phyloP scores from a whole-genome alignment of 92 coral and sea anemone species.

The Diadumene lineata region DNA sequence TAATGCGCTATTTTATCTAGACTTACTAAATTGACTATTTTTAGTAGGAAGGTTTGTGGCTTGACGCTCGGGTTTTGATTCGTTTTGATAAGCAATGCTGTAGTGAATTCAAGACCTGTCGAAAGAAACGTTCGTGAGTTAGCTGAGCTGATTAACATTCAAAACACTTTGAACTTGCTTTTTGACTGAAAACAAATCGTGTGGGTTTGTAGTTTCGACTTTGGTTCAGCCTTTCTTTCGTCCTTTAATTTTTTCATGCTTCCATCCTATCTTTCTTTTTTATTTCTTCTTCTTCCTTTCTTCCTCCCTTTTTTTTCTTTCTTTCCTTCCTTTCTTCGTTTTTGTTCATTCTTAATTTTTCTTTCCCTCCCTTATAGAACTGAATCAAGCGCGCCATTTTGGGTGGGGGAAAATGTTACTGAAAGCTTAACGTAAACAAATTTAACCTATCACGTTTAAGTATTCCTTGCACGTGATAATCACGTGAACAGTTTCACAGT shows the following conservation, averaged over 20 bases:
- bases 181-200: too few species aligned
- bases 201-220: too few species aligned
- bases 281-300: neutral
- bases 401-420: neutral
- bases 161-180: too few species aligned
- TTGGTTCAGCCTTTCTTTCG: too few species aligned
- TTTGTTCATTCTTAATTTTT: neutral
- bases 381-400: neutral
- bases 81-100: conserved; percentile 47
- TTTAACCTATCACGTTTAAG: neutral
- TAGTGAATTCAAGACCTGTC: conserved; percentile 39
- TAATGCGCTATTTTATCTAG: neutral
- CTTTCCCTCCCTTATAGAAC: neutral
- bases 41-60: neutral
- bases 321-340: neutral
- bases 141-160: too few species aligned
- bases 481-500: neutral
- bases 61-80: conserved; percentile 31
- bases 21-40: neutral
- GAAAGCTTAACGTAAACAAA: neutral
- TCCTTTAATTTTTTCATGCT: neutral
- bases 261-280: neutral
- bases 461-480: neutral
- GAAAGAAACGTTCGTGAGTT: neutral
- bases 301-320: neutral